These are phyloP conservation scores for Macrotis lagotis DNA, from an alignment of 2,113 vertebrate genomes.

Conservation along the genomic window DNA sequence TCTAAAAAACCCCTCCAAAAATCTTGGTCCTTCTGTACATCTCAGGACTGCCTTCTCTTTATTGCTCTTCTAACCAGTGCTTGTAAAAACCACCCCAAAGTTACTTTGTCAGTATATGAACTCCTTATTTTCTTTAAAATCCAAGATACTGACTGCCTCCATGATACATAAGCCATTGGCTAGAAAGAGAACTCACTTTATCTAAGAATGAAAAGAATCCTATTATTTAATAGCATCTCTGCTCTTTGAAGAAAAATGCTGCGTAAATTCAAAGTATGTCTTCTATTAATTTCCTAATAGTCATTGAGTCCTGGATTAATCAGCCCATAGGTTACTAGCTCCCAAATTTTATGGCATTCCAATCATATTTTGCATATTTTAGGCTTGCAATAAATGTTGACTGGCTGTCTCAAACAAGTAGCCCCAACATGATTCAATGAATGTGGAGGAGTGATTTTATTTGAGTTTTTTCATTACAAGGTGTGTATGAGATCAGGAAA, in stretches of 20 bases:
- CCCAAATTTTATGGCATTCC: not conserved
- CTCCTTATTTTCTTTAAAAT: not conserved
- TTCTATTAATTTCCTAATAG: not conserved
- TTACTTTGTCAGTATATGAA: not conserved
- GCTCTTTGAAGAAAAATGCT: conserved; percentile 22
- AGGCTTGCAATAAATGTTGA: not conserved
- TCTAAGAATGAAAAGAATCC: not conserved
- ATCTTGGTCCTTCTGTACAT: not conserved
- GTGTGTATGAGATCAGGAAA: not conserved
- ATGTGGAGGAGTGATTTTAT: not conserved
- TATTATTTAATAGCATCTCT: not conserved
- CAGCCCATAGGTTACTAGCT: not conserved
- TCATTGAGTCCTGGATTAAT: not conserved
- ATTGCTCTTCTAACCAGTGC: not conserved
- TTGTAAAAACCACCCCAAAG: not conserved
- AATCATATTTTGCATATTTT: not conserved
- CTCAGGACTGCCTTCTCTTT: not conserved
- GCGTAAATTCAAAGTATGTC: conserved; percentile 8
- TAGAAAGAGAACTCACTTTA: not conserved
- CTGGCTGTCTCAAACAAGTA: not conserved
- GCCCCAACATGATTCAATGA: not conserved
- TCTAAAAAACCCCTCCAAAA: not conserved
- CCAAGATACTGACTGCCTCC: not conserved
- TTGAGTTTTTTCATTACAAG: not conserved
- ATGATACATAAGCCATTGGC: not conserved